phyloP scores from a whole-genome alignment of 2,797 vertebrate species.

The Petrocephalus sullivani region DNA sequence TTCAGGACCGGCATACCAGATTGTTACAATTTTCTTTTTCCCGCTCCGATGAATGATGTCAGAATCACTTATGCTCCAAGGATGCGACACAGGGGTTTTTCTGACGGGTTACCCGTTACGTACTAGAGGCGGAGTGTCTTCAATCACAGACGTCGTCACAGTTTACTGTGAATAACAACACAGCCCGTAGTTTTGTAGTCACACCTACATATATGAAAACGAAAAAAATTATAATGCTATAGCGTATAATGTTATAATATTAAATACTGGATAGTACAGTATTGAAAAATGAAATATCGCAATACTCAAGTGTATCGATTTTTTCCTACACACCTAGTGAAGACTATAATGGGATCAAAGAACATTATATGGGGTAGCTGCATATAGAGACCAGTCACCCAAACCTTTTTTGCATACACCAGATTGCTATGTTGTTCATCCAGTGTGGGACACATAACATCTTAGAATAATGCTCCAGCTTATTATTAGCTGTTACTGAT shows the following conservation, averaged over 20 bases:
- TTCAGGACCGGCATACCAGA: not conserved
- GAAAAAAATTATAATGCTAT: not conserved
- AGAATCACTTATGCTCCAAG: not conserved
- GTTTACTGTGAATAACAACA: not conserved
- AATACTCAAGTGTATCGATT: too few species aligned
- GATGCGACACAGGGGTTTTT: not conserved
- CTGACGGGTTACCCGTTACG: not conserved
- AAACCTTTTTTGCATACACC: not conserved
- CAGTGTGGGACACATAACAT: not conserved
- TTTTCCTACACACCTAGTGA: too few species aligned
- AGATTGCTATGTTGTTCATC: not conserved
- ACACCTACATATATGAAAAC: not conserved
- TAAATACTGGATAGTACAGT: not conserved
- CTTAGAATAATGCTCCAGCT: not conserved
- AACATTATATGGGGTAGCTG: not conserved
- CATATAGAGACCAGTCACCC: not conserved
- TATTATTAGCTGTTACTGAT: not conserved
- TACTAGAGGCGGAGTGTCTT: not conserved
- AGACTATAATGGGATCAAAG: not conserved
- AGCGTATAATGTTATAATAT: not conserved
- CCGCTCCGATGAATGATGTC: conserved; percentile 6
- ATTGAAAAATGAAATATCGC: too few species aligned
- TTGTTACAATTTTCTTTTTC: not conserved
- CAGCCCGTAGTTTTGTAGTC: not conserved
- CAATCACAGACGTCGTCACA: not conserved